phyloP scores from a whole-genome alignment of 2,888 invertebrate species.

The Gymnosoma rotundatum region DNA sequence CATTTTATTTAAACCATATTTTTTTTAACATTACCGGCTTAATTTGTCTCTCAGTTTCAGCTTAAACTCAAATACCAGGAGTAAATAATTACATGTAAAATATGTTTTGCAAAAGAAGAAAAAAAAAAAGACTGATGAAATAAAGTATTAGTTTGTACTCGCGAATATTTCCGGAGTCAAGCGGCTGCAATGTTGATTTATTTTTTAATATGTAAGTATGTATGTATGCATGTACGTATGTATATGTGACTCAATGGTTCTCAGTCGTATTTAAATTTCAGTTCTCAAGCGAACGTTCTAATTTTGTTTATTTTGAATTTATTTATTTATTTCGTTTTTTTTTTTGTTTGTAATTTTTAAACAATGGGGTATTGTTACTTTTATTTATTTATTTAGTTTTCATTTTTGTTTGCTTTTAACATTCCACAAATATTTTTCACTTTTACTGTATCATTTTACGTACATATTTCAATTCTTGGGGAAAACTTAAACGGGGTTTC shows the following conservation, averaged over 20 bases:
- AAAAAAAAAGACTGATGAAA: too few species aligned
- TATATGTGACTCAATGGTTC: not conserved
- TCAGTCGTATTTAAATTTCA: conserved; percentile 10
- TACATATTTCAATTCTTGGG: conserved; percentile 25
- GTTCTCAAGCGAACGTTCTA: not conserved
- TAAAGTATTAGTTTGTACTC: conserved; percentile 12
- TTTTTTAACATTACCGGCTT: conserved; percentile 41
- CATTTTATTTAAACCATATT: conserved; percentile 32
- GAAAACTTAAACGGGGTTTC: conserved; percentile 27
- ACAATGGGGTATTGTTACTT: not conserved
- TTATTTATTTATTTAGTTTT: conserved; percentile 24
- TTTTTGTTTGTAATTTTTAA: conserved; percentile 4
- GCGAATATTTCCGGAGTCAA: conserved; percentile 62
- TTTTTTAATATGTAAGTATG: not conserved
- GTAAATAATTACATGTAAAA: conserved; percentile 1
- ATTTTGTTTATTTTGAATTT: conserved; percentile 10
- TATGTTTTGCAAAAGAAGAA: too few species aligned
- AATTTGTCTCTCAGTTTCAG: conserved; percentile 21
- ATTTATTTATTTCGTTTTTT: too few species aligned
- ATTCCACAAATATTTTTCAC: conserved; percentile 32
- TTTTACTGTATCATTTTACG: not conserved
- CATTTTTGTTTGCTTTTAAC: conserved; percentile 19
- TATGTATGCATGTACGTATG: too few species aligned
- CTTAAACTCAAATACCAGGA: conserved; percentile 9
- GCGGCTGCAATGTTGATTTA: conserved; percentile 16